phyloP scores from a whole-genome alignment of 2,797 vertebrate species.

The Leucoraja ocellata region DNA sequence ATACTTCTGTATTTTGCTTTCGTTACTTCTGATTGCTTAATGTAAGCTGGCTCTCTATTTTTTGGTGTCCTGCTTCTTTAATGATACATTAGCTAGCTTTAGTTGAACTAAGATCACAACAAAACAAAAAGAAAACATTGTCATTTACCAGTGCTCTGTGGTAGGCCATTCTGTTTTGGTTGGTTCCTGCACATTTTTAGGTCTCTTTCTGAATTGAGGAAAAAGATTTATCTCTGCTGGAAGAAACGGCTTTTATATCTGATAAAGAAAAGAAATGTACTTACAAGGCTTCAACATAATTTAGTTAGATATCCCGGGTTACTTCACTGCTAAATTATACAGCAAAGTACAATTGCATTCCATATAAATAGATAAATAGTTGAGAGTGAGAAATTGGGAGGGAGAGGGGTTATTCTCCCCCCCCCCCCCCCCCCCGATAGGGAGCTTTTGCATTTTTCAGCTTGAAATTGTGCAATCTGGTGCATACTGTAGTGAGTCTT shows the following conservation, averaged over 20 bases:
- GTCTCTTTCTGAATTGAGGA: not conserved
- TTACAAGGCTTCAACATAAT: too few relatives aligned
- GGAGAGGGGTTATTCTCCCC: too few relatives aligned
- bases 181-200: not conserved
- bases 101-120: not conserved
- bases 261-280: not conserved
- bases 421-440: too few relatives aligned
- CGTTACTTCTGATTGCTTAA: not conserved
- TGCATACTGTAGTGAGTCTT: too few relatives aligned
- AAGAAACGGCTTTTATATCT: not conserved
- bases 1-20: not conserved
- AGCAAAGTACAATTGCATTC: too few relatives aligned
- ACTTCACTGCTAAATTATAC: too few relatives aligned
- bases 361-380: too few relatives aligned
- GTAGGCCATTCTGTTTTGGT: not conserved
- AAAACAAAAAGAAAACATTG: not conserved
- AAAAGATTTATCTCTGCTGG: not conserved
- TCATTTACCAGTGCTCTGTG: not conserved
- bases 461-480: too few relatives aligned
- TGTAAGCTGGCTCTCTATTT: not conserved
- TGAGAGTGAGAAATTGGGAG: too few relatives aligned
- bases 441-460: too few relatives aligned
- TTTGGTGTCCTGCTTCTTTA: not conserved
- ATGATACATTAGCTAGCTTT: not conserved
- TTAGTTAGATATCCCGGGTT: too few relatives aligned